A percentile compares a stretch with the other conserved stretches of the same genome.
Conservation (phyloP, 1,140 invertebrate genomes). For the Stegodyphus mimosarum region DNA sequence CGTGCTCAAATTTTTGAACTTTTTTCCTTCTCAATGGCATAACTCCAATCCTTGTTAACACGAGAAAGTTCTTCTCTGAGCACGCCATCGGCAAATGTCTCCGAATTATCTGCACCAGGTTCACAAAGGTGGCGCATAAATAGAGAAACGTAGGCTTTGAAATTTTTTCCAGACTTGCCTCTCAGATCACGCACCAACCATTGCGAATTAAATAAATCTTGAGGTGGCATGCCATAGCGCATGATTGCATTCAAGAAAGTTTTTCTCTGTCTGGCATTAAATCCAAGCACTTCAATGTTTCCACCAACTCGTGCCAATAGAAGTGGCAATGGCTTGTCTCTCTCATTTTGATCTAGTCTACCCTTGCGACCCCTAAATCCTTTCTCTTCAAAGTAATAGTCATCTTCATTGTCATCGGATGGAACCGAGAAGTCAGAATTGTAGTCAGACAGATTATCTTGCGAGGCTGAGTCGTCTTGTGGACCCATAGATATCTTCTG, state of each 20-base stretch:
- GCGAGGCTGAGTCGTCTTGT: constrained; percentile 88
- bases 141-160: constrained; percentile 97
- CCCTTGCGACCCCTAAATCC: constrained; percentile 81
- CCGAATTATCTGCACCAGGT: constrained; percentile 96
- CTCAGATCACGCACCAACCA: constrained; percentile 96
- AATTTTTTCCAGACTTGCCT: constrained; percentile 98
- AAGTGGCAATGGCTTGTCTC: constrained; percentile 92
- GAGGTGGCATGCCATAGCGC: constrained; percentile 99
- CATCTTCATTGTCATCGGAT: constrained; percentile 90
- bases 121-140: constrained; percentile 99
- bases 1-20: constrained; percentile 98
- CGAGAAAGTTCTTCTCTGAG: constrained; percentile 97
- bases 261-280: constrained; percentile 97
- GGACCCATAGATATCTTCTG: constrained; percentile 52
- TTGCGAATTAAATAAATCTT: constrained; percentile 98
- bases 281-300: constrained; percentile 99
- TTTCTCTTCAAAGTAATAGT: constrained; percentile 94
- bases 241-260: constrained; percentile 99
- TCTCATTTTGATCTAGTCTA: constrained; percentile 83
- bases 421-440: constrained; percentile 96
- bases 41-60: constrained; percentile 97
- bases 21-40: constrained; percentile 99
- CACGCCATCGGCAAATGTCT: constrained; percentile 98
- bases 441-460: constrained; percentile 98
- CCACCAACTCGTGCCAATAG: constrained; percentile 95